These are phyloP conservation scores for Gallinago nigripennis DNA, from an alignment of 2,797 vertebrate species.

Conservation along the genomic window DNA sequence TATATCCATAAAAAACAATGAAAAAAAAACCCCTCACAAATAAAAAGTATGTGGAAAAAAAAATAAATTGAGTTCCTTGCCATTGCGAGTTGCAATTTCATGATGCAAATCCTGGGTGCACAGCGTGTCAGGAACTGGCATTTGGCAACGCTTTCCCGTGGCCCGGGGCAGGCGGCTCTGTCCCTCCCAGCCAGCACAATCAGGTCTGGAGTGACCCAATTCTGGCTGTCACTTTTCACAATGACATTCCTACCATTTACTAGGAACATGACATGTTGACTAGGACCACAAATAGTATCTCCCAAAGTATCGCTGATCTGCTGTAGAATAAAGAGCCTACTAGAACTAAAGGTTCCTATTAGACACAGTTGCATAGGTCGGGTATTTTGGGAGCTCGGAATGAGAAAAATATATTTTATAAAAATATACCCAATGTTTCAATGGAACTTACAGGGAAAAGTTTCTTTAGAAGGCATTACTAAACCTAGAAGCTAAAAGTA, in stretches of 20 bases:
- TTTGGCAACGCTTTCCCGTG: not conserved
- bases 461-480: not conserved
- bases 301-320: not conserved
- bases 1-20: not conserved
- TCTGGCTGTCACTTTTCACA: not conserved
- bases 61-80: conserved; percentile 44
- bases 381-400: not conserved
- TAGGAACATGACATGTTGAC: not conserved
- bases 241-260: not conserved
- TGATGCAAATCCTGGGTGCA: not conserved
- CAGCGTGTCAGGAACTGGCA: not conserved
- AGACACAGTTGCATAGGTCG: accelerated
- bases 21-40: not conserved
- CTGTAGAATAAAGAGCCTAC: not conserved
- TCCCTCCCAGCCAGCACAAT: not conserved
- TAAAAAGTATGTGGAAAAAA: not conserved
- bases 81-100: conserved; percentile 23
- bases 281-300: not conserved
- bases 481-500: accelerated
- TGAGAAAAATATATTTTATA: not conserved
- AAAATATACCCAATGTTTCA: not conserved
- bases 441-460: not conserved
- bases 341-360: not conserved
- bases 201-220: not conserved
- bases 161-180: not conserved